Percentiles rank a stretch among this genome's conserved stretches.
Evolutionary conservation across 2,888 invertebrate genomes (phyloP).

Genomic region (Eupsilia transversa): DNA sequence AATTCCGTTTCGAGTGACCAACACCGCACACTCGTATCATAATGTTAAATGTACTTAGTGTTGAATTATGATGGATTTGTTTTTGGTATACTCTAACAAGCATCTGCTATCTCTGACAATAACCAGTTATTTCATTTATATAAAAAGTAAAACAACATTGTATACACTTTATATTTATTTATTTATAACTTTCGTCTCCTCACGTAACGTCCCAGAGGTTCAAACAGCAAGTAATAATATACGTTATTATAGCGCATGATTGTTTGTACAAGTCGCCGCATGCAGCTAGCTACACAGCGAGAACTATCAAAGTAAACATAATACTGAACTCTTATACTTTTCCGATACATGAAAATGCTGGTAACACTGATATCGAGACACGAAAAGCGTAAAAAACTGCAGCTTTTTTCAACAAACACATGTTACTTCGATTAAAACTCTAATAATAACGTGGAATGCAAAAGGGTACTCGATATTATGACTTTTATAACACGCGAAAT

Average conservation of each 20-base stretch:
- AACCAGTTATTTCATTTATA: no score
- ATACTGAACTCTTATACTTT: conserved; percentile 78
- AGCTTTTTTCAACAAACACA: conserved; percentile 64
- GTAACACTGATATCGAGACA: conserved; percentile 68
- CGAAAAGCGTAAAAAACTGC: conserved; percentile 72
- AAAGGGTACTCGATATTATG: conserved; percentile 79
- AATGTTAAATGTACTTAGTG: no score
- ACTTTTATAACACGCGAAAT: conserved; percentile 73
- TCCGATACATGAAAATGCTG: conserved; percentile 65
- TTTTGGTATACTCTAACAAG: no score
- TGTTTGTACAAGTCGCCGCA: conserved; percentile 74
- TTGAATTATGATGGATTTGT: no score
- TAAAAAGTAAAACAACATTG: conserved; percentile 69
- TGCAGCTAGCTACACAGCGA: conserved; percentile 50
- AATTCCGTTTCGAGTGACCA: no score
- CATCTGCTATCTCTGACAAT: no score
- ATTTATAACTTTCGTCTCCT: conserved; percentile 84
- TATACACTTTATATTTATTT: conserved; percentile 80
- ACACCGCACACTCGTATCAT: no score
- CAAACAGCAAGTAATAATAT: conserved; percentile 81
- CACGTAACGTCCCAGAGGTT: conserved; percentile 82
- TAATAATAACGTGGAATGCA: conserved; percentile 88
- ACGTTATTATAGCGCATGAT: conserved; percentile 74
- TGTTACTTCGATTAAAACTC: conserved; percentile 69
- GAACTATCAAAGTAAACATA: conserved; percentile 68